phyloP scores from a whole-genome alignment of 2,888 invertebrate genomes.

The Scaptomyza polygonia region DNA sequence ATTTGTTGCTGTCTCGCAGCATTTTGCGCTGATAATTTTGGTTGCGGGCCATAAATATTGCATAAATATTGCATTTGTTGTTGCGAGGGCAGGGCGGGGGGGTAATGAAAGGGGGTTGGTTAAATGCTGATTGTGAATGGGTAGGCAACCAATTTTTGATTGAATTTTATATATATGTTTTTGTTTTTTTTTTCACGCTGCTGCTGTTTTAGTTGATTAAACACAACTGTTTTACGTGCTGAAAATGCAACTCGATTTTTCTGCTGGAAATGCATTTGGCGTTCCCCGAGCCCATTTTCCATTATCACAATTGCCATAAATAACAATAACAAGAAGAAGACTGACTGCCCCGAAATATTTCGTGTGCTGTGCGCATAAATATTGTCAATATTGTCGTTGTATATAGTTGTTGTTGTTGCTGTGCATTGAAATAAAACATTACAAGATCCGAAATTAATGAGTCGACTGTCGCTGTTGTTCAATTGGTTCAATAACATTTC shows the following conservation, averaged over 20 bases:
- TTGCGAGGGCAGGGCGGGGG: neutral
- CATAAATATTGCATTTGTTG: slow-evolving; percentile 41
- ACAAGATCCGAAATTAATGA: slow-evolving; percentile 79
- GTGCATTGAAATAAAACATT: slow-evolving; percentile 65
- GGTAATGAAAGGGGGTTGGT: neutral
- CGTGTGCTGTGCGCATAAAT: slow-evolving; percentile 54
- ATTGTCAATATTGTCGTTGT: slow-evolving; percentile 55
- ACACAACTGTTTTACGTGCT: slow-evolving; percentile 67
- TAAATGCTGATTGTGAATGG: slow-evolving; percentile 23
- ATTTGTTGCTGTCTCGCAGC: slow-evolving; percentile 45
- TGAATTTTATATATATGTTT: slow-evolving; percentile 40
- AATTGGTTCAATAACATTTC: slow-evolving; percentile 77
- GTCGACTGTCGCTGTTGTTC: slow-evolving; percentile 54
- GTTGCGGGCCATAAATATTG: slow-evolving; percentile 64
- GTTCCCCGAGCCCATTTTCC: slow-evolving; percentile 38
- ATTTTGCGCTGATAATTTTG: slow-evolving; percentile 63
- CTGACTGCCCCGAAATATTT: slow-evolving; percentile 27
- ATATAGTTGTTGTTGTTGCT: slow-evolving; percentile 24
- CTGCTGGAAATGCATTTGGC: slow-evolving; percentile 60
- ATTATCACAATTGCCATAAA: slow-evolving; percentile 68
- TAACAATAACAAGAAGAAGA: slow-evolving; percentile 34
- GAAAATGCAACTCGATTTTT: slow-evolving; percentile 14
- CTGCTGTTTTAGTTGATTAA: slow-evolving; percentile 72
- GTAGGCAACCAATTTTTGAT: slow-evolving; percentile 38
- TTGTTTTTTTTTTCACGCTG: slow-evolving; percentile 32